Evolutionary conservation across 2,797 vertebrate species (phyloP), one percentile per base, ranked within the genome.

Genomic region (Eremophila alpestris): DNA sequence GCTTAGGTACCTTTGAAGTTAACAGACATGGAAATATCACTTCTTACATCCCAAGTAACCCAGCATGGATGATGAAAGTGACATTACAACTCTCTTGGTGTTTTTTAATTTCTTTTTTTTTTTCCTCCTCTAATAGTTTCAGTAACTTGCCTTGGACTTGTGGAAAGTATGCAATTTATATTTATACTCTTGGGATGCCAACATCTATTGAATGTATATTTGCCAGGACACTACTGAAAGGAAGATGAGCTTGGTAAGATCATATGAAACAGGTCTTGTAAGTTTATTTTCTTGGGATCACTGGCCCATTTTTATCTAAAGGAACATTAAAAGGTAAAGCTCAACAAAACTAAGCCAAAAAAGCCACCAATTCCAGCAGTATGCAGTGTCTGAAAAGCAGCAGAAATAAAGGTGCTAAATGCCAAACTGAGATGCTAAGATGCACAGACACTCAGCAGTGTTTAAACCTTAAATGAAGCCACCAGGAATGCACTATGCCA

Each of bases 251-350:
- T 69, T 73, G 75, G 43, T 58, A 89, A 75, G 34, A 64, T 48
- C 10, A 1, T 17, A 81, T 7, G 23, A 81, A 83, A 83, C 49
- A 83, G 45, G 36, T 71, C 45, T 68, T 68, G 1, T 60, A 74
- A 43, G 10, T 83, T 90, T 92, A 78, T 89, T 87, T 90, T 81
- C 70, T 81, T 89, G 54, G 84, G 16, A 78, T 89, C 54, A 93
- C 51, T 18, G 16, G 46, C 5, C 30, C 40, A 65, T 40, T 91
- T 64, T 30, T 3, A 71, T 12, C 30, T n/a, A 84, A 78, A 79
- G 7, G 17, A 87, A 85, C 93, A 85, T 62, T 11, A 65, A 54
- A 82, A 71, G 43, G 62, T 59, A 94, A 77, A 65, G 58, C 62
- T 78, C 48, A 83, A 78, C 13, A 56, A 52, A 85, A 52, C 9